Conservation (phyloP, 2,797 vertebrate genomes). For the Eospalax fontanierii region DNA sequence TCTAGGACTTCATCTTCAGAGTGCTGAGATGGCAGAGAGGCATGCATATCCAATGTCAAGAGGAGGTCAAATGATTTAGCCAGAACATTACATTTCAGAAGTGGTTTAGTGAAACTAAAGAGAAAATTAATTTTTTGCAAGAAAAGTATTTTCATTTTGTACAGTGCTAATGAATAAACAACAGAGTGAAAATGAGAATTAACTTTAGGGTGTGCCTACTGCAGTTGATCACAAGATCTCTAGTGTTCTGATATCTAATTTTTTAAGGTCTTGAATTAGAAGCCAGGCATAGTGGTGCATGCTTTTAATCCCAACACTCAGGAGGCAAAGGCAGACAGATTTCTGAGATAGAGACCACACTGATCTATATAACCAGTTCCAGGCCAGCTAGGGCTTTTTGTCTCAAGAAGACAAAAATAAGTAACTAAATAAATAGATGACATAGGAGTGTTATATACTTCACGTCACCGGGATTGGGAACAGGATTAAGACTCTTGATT, state of each 20-base stretch:
- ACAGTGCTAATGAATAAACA: neutral
- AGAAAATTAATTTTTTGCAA: conserved; percentile 39
- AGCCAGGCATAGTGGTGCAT: neutral
- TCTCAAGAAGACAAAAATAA: too few species aligned
- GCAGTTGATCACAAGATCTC: neutral
- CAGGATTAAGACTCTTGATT: neutral
- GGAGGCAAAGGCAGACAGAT: too few species aligned
- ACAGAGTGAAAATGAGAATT: neutral
- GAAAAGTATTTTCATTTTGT: conserved; percentile 50
- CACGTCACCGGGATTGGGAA: neutral
- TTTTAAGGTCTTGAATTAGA: neutral
- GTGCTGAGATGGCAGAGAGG: neutral
- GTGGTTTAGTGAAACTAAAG: conserved; percentile 12
- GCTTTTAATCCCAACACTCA: too few species aligned
- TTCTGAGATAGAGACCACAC: too few species aligned
- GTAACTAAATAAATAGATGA: neutral
- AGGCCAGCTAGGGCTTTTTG: too few species aligned
- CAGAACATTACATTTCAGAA: conserved; percentile 29
- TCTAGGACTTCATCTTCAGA: neutral
- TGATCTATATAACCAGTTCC: too few species aligned
- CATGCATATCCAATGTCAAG: neutral
- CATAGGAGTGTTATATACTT: conserved; percentile 8
- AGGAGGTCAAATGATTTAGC: neutral
- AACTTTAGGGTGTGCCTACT: neutral
- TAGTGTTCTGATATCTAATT: neutral